Conservation (phyloP, 2,888 invertebrate genomes). For the Polyploca ridens region DNA sequence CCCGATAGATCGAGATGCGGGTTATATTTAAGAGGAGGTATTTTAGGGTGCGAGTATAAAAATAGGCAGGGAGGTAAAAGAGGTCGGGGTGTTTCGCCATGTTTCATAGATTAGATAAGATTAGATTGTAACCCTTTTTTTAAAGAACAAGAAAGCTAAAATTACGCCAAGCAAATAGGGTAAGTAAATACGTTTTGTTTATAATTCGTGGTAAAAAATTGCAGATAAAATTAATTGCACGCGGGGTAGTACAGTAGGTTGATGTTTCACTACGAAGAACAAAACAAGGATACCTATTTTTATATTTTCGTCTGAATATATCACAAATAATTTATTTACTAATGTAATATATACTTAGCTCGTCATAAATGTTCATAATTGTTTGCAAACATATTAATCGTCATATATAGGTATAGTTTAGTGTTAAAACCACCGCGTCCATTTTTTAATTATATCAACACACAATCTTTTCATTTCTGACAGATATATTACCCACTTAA, state of each 20-base stretch:
- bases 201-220: background rate
- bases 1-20: slow-evolving; percentile 51
- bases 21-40: slow-evolving; percentile 44
- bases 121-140: slow-evolving; percentile 9
- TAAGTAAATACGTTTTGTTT: background rate
- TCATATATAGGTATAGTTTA: background rate
- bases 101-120: slow-evolving; percentile 11
- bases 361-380: no score
- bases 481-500: slow-evolving; percentile 29
- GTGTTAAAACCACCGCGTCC: background rate
- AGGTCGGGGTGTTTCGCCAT: background rate
- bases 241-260: background rate
- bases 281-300: background rate
- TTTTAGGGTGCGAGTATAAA: slow-evolving; percentile 34
- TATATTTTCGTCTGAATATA: background rate
- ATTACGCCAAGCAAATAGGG: background rate
- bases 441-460: slow-evolving; percentile 29
- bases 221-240: background rate
- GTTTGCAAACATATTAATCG: background rate
- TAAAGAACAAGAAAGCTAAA: slow-evolving; percentile 9
- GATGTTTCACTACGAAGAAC: background rate
- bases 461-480: slow-evolving; percentile 37
- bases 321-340: background rate
- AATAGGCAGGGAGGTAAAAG: slow-evolving; percentile 29
- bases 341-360: no score